Percentiles rank a stretch among this genome's conserved stretches.
phyloP scores from a whole-genome alignment of 2,797 vertebrate genomes.

The Pangasius mekongensis region DNA sequence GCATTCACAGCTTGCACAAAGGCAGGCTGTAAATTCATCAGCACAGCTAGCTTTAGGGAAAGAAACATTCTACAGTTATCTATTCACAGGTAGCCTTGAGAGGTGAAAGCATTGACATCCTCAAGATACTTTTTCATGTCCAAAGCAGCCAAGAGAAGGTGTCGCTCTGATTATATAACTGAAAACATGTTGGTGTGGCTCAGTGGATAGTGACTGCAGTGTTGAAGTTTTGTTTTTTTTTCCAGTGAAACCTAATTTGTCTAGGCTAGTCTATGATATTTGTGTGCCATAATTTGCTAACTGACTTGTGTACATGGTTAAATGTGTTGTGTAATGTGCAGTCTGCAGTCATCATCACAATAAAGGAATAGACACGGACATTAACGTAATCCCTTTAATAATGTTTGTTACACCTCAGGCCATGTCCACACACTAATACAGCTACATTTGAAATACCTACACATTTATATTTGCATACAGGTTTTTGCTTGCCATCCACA shows the following conservation, averaged over 20 bases:
- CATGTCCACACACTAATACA: background rate
- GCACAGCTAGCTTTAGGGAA: background rate
- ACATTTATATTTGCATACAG: background rate
- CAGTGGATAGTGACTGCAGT: conserved; percentile 8
- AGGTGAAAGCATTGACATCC: background rate
- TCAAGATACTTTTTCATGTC: background rate
- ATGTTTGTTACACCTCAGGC: background rate
- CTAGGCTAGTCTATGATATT: background rate
- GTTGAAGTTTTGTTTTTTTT: background rate
- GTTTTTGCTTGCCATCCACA: background rate
- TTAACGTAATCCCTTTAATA: background rate
- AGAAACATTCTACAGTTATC: background rate
- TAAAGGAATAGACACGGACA: background rate
- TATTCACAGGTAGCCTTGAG: background rate
- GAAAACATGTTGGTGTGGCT: background rate
- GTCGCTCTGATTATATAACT: background rate
- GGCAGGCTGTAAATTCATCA: background rate
- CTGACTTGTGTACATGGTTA: conserved; percentile 14
- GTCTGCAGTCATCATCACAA: background rate
- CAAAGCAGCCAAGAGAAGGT: background rate
- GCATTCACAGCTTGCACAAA: no score
- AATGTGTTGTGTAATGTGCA: conserved; percentile 8
- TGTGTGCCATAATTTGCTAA: conserved; percentile 4
- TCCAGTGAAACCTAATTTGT: background rate
- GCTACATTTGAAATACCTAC: background rate